Evolutionary conservation across 2,888 invertebrate genomes (phyloP), one percentile per base, ranked within the genome.

Genomic region (Drosophila mercatorum): DNA sequence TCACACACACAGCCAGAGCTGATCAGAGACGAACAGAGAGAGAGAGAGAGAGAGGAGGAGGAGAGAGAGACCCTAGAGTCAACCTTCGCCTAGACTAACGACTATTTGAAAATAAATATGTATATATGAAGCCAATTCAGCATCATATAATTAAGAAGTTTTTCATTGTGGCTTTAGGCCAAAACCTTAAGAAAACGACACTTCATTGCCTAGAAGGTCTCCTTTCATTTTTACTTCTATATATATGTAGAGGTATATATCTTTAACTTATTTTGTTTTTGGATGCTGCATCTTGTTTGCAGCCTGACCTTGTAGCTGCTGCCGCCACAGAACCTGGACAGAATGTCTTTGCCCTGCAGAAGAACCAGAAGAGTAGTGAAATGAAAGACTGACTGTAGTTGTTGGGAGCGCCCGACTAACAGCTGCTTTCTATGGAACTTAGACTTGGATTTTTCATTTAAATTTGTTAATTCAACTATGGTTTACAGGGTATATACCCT

Each of bases 71-170:
- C 36, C 46, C 71, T 68, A 72, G 75, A 61, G 75, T 43, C 81
- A 86, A 69, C 83, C 83, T 83, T 86, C 83, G 53, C 38, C 61
- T 57, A 51, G 57, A 60, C 46, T 63, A 56, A 51, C 53, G 4
- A 40, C 11, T 3, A 43, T 38, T 31, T 44, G 12, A 40, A 56
- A 43, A 43, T 34, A 58, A 40, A 60, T 47, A 22, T 22, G 57
- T 58, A 22, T 22, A 59, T 58, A 66, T 70, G 56, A 70, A 49
- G 62, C 68, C 65, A 71, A 74, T 55, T 44, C 62, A 49, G n/a
- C 84, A 68, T 87, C 66, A 78, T 76, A 80, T 82, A 87, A 83
- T 87, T 84, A 87, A 70, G 73, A 72, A 81, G 68, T 79, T 68
- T 53, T 58, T 63, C 26, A 40, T 36, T 44, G 41, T 63, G 56